Evolutionary conservation across 2,113 vertebrate species (phyloP).

Genomic region (Eretmochelys imbricata): DNA sequence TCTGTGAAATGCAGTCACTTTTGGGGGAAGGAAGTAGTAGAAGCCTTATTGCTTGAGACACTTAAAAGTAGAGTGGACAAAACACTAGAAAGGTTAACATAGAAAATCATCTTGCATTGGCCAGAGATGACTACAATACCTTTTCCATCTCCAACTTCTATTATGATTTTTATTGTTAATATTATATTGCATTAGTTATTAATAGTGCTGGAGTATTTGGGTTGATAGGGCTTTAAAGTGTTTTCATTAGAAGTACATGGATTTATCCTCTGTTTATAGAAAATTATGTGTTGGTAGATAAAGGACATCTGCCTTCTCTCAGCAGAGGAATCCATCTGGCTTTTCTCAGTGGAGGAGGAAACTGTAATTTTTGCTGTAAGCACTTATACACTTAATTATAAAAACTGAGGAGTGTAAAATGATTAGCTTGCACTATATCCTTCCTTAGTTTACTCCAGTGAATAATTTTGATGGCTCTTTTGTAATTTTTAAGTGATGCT

Average conservation of each 20-base stretch:
- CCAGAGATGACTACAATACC: neutral
- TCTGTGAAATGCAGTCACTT: neutral
- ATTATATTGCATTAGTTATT: neutral
- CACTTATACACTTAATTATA: neutral
- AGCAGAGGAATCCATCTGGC: conserved; percentile 6
- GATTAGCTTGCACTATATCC: neutral
- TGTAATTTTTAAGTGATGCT: neutral
- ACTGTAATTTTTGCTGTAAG: neutral
- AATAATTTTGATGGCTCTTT: neutral
- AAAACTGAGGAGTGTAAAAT: neutral
- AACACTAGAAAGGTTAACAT: neutral
- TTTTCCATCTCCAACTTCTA: neutral
- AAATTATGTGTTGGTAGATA: conserved; percentile 12
- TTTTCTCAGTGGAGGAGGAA: neutral
- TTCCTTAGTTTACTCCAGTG: neutral
- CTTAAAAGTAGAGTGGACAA: neutral
- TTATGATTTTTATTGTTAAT: neutral
- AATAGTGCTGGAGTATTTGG: neutral
- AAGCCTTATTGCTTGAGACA: neutral
- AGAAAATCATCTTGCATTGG: neutral
- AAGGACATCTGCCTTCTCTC: conserved; percentile 35
- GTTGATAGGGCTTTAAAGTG: conserved; percentile 19
- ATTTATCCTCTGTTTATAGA: conserved; percentile 16
- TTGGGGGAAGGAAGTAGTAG: neutral
- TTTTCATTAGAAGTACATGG: conserved; percentile 46